Conservation (phyloP, 1,140 invertebrate species). For the Chymomyza costata region DNA sequence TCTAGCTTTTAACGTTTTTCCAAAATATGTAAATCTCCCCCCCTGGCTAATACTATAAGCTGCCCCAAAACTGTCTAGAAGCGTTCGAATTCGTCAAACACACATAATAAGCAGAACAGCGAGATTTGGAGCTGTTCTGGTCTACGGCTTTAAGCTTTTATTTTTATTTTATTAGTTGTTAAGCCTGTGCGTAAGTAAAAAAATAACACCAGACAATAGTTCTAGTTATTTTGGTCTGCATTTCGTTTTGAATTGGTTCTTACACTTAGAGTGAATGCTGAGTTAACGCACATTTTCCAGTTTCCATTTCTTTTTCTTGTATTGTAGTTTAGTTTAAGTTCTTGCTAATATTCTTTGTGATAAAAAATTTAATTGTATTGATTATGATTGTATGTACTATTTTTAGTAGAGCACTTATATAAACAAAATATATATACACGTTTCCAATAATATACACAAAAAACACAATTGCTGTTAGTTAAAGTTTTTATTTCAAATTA, state of each 20-base stretch:
- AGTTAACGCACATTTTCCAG: slow-evolving; percentile 45
- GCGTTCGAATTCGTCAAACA: too few species aligned
- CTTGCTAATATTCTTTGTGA: slow-evolving; percentile 67
- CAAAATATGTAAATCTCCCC: slow-evolving; percentile 67
- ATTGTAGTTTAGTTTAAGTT: slow-evolving; percentile 68
- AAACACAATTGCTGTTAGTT: slow-evolving; percentile 26
- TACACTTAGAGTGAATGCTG: slow-evolving; percentile 38
- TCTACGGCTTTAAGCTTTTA: too few species aligned
- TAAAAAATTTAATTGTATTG: slow-evolving; percentile 62
- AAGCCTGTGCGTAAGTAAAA: slow-evolving; percentile 59
- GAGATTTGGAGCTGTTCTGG: too few species aligned
- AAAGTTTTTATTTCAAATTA: too few species aligned
- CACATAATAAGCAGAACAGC: too few species aligned
- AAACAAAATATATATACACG: slow-evolving; percentile 63
- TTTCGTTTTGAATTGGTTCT: slow-evolving; percentile 7
- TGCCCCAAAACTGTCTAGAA: too few species aligned
- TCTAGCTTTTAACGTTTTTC: too few species aligned
- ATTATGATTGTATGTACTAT: slow-evolving; percentile 51
- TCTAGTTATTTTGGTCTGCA: slow-evolving; percentile 5
- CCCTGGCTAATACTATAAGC: too few species aligned
- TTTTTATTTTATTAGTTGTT: slow-evolving; percentile 42
- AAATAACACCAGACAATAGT: slow-evolving; percentile 4
- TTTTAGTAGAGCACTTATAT: slow-evolving; percentile 69
- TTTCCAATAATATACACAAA: slow-evolving; percentile 51
- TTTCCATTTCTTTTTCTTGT: slow-evolving; percentile 48